Conservation (phyloP, 2,888 invertebrate genomes). For the Chydorus sphaericus region DNA sequence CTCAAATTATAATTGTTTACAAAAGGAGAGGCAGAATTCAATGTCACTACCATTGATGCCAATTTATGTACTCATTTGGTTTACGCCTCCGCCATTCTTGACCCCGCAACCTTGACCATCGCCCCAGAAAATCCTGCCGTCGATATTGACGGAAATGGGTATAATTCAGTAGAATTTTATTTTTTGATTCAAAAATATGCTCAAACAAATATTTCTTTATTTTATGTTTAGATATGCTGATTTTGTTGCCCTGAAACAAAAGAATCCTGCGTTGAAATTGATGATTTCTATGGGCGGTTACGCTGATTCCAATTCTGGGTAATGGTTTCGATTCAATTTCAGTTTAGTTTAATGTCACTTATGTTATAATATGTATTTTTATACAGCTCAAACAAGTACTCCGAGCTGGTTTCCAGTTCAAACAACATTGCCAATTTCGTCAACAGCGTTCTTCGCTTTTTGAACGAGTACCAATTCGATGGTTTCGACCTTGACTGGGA, state of each 20-base stretch:
- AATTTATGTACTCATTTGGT: not conserved
- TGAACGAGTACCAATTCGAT: not conserved
- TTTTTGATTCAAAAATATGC: too few species aligned
- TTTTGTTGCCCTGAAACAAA: not conserved
- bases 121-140: not conserved
- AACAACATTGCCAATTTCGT: not conserved
- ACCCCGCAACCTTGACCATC: not conserved
- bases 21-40: too few species aligned
- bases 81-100: not conserved
- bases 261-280: not conserved
- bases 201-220: too few species aligned
- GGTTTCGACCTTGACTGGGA: slow-evolving; percentile 8
- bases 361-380: too few species aligned
- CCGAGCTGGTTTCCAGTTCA: not conserved
- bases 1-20: too few species aligned
- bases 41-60: slow-evolving; percentile 13
- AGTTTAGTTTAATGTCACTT: too few species aligned
- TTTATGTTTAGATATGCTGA: too few species aligned
- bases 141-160: not conserved
- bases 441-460: not conserved
- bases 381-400: slow-evolving; percentile 1
- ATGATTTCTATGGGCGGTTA: slow-evolving; percentile 1
- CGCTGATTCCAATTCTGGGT: not conserved
- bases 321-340: too few species aligned
- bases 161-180: too few species aligned